Base-by-base conservation (phyloP, 2,797 vertebrate species). In the Sternarchorhynchus goeldii region DNA sequence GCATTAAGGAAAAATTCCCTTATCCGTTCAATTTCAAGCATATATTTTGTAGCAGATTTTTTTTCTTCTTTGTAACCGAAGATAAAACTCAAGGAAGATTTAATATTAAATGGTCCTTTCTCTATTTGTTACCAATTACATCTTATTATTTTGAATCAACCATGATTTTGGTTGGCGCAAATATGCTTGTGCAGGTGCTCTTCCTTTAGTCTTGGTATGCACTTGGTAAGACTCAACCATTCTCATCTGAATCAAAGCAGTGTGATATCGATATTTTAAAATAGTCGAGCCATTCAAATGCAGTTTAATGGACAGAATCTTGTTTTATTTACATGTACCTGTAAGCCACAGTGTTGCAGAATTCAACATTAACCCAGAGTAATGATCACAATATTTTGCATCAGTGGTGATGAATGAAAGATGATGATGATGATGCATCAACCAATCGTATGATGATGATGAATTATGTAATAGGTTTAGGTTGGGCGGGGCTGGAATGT, bases 401-500 rank as follows among this genome's bases (percentile, higher is more conserved):
- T 75, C 64, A 41, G 36, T 36, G 14, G 53, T 36, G 31, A 72
- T 34, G 0, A 68, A 6, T 53, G 16, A 71, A 60, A 25, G 25
- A 1, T 39, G 36, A 5, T 39, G 12, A 73, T 50, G n/a, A n/a
- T n/a, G 1, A 7, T 53, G 29, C 68, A 20, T 65, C 39, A 20
- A 36, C 45, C 70, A 71, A 32, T 18, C 17, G 25, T 68, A 2
- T 66, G 34, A 63, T 57, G 32, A 41, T 63, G 57, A 32, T 10
- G 12, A n/a, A 55, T 39, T 17, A 21, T 58, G 21, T 58, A 14
- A 57, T 20, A 39, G 36, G 39, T 16, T 39, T 21, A 16, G 31
- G 25, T 25, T 25, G 29, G 10, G 32, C 45, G 71, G 7, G 58
- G 34, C 56, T 29, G 36, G 31, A 86, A 86, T 90, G 88, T 87